These are phyloP conservation scores for Epistrophe eligans DNA, from an alignment of 2,888 invertebrate species.

Conservation along the genomic window DNA sequence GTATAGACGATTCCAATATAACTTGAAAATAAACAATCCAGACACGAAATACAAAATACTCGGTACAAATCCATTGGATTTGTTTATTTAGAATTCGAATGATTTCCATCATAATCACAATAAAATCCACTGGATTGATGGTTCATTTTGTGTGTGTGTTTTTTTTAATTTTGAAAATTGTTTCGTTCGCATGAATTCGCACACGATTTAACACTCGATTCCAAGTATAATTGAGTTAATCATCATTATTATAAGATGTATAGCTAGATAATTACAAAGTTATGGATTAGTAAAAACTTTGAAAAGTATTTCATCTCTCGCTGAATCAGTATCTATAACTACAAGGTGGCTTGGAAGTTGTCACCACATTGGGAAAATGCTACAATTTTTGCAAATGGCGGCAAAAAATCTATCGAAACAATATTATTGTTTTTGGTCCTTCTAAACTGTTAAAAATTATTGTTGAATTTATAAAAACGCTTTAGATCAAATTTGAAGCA, in stretches of 20 bases:
- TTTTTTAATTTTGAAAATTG: neutral
- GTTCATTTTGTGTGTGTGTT: no score
- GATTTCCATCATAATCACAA: slow-evolving; percentile 21
- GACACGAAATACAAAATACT: slow-evolving; percentile 5
- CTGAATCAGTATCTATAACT: no score
- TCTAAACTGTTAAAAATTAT: no score
- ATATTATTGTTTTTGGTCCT: no score
- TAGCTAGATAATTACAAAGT: neutral
- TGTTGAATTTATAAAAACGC: no score
- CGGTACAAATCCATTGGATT: slow-evolving; percentile 12
- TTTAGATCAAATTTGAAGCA: no score
- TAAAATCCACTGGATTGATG: neutral
- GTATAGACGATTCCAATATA: neutral
- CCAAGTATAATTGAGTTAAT: neutral
- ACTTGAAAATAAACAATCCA: slow-evolving; percentile 50
- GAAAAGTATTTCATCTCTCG: no score
- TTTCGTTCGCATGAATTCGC: neutral
- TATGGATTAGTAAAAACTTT: neutral
- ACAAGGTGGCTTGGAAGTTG: no score
- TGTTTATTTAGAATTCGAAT: slow-evolving; percentile 26
- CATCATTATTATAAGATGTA: neutral
- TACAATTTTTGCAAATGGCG: no score
- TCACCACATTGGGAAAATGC: no score
- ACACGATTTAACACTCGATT: neutral
- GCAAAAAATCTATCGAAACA: no score